Evolutionary conservation across 2,888 invertebrate genomes (phyloP).

Genomic region (Morpho deidamia): DNA sequence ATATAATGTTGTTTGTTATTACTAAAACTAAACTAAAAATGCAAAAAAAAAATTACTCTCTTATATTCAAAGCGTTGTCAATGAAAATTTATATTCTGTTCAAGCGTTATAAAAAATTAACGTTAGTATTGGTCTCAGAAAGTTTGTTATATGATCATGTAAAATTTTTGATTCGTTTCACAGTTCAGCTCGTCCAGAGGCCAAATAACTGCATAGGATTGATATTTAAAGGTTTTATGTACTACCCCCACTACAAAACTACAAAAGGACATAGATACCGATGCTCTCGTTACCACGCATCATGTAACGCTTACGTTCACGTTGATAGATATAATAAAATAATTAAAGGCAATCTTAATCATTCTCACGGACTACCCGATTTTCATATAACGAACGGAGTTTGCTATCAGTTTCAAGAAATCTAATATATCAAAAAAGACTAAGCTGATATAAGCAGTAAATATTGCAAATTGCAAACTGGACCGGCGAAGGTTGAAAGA

Average conservation of each 20-base stretch:
- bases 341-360: background rate
- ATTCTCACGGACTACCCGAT: background rate
- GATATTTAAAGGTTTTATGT: background rate
- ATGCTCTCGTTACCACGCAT: background rate
- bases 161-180: background rate
- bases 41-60: too few species aligned
- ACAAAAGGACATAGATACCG: slow-evolving; percentile 1
- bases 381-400: background rate
- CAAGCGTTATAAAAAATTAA: too few species aligned
- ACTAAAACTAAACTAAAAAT: too few species aligned
- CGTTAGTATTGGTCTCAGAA: too few species aligned
- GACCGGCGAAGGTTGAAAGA: too few species aligned
- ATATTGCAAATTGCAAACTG: too few species aligned
- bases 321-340: background rate
- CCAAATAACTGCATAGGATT: background rate
- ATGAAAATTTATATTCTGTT: too few species aligned
- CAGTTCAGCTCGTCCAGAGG: background rate
- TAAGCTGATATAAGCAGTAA: too few species aligned
- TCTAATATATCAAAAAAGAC: too few species aligned
- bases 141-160: background rate
- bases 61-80: too few species aligned
- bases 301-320: background rate
- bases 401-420: background rate
- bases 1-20: too few species aligned
- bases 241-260: background rate